Evolutionary conservation across 2,888 invertebrate genomes (phyloP), one percentile per base, ranked within the genome.

Genomic region (Aradus depressus): DNA sequence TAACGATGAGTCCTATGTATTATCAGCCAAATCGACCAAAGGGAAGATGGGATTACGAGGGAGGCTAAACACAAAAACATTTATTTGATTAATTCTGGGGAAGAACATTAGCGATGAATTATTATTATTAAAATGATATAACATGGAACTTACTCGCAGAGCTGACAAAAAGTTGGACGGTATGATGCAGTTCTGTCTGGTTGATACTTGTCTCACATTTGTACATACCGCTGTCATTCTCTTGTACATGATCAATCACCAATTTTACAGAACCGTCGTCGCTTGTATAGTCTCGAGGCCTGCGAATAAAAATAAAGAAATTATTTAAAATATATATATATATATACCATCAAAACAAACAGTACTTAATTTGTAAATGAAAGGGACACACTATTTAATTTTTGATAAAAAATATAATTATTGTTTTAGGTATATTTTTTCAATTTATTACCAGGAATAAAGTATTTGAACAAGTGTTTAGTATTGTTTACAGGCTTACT

Each of bases 61-160:
- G n/a, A n/a, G n/a, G n/a, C n/a, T n/a, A n/a, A n/a, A n/a, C n/a
- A n/a, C n/a, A n/a, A n/a, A n/a, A n/a, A n/a, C n/a, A n/a, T n/a
- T n/a, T n/a, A n/a, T n/a, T n/a, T n/a, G n/a, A n/a, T n/a, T n/a
- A n/a, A n/a, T n/a, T n/a, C n/a, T n/a, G 16, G 8, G 31, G 31
- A 28, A 28, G 31, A n/a, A 10, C n/a, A 8, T 28, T 10, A n/a
- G 8, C 31, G n/a, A 10, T 10, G n/a, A 28, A 10, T 28, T 28
- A 10, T 10, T 28, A n/a, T 10, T 10, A n/a, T 28, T 10, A 28
- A 8, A 10, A 35, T 10, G 35, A 6, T 5, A 14, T n/a, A 28
- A 28, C 12, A 26, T 37, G 10, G 19, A 23, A 59, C 62, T 60
- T 48, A 63, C 62, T 61, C 51, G 22, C 59, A 58, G 23, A 62